Conservation (phyloP, 2,113 vertebrate species). For the Polyodon spathula region DNA sequence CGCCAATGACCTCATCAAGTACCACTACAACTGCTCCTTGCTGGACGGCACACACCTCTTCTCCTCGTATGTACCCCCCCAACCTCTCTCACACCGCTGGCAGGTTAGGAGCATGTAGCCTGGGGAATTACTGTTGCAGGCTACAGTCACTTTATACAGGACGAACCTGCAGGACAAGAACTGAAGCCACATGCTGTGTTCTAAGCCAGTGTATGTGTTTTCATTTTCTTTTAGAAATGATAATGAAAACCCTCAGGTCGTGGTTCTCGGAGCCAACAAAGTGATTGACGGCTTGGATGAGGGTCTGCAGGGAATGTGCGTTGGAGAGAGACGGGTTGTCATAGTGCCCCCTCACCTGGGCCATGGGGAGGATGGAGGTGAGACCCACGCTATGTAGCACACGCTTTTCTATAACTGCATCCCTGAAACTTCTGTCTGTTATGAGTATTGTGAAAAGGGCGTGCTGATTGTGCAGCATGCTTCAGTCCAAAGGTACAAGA, state of each 20-base stretch:
- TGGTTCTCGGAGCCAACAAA: slow-evolving; percentile 66
- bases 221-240: slow-evolving; percentile 52
- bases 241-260: slow-evolving; percentile 55
- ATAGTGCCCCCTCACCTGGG: slow-evolving; percentile 78
- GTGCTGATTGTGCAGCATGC: too few relatives aligned
- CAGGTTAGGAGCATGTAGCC: too few relatives aligned
- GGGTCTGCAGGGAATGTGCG: slow-evolving; percentile 78
- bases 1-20: slow-evolving; percentile 66
- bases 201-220: too few relatives aligned
- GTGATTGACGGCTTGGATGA: slow-evolving; percentile 81
- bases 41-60: slow-evolving; percentile 84
- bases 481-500: too few relatives aligned
- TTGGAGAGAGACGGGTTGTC: slow-evolving; percentile 69
- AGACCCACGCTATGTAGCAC: slow-evolving; percentile 23
- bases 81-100: too few relatives aligned
- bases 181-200: too few relatives aligned
- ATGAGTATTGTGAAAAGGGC: too few relatives aligned
- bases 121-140: too few relatives aligned
- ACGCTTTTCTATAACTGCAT: too few relatives aligned
- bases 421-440: too few relatives aligned
- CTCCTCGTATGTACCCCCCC: slow-evolving; percentile 52
- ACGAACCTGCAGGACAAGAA: too few relatives aligned
- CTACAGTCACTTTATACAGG: too few relatives aligned
- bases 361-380: slow-evolving; percentile 84
- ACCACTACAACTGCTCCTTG: slow-evolving; percentile 90